These are phyloP conservation scores for Latrodectus elegans DNA, from an alignment of 2,888 invertebrate genomes.

Conservation along the genomic window DNA sequence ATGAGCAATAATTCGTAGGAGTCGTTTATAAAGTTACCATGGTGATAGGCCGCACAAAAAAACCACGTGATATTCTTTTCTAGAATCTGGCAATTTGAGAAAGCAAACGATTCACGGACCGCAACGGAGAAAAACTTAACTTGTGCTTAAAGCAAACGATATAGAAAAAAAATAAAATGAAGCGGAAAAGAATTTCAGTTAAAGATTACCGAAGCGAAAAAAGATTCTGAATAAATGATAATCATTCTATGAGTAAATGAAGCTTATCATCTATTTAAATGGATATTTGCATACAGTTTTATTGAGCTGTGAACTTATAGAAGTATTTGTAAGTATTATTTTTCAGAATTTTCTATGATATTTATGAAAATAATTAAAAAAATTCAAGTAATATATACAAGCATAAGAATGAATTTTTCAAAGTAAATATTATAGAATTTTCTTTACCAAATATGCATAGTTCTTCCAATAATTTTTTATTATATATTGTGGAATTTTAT, in stretches of 20 bases:
- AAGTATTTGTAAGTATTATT: too few species aligned
- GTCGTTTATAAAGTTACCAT: conserved; percentile 17
- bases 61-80: conserved; percentile 45
- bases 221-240: conserved; percentile 33
- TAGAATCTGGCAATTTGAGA: background rate
- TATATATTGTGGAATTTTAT: too few species aligned
- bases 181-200: conserved; percentile 47
- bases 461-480: too few species aligned
- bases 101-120: background rate
- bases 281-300: background rate
- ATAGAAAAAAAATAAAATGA: conserved; percentile 43
- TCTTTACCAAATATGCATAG: too few species aligned
- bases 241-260: conserved; percentile 22
- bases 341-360: too few species aligned
- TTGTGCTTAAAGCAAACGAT: background rate
- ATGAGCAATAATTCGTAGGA: conserved; percentile 28
- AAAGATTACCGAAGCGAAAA: conserved; percentile 8
- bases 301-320: too few species aligned
- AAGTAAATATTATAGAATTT: too few species aligned
- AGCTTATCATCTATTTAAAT: conserved; percentile 11
- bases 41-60: conserved; percentile 26
- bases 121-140: background rate
- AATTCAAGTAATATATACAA: too few species aligned
- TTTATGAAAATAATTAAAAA: too few species aligned
- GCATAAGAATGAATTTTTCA: too few species aligned